Evolutionary conservation across 1,140 invertebrate species (phyloP).

Genomic region (Gyrodactylus bullatarudis): DNA sequence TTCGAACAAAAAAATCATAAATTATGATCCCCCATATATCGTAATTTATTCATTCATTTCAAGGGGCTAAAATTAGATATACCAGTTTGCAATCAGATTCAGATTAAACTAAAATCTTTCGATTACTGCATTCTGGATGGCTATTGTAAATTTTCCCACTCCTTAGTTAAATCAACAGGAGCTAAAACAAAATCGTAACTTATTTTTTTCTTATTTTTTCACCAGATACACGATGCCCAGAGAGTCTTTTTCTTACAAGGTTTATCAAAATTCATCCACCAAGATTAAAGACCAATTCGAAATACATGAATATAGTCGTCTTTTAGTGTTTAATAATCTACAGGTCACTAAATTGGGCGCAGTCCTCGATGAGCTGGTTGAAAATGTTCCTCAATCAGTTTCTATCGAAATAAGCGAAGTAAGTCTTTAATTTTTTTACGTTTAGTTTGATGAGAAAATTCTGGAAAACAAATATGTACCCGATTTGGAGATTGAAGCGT

Average conservation of each 20-base stretch:
- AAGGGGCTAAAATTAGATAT: not conserved
- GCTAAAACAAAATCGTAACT: not conserved
- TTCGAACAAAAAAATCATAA: constrained; percentile 9
- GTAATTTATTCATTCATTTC: constrained; percentile 6
- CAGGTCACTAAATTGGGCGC: not conserved
- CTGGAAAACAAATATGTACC: not conserved
- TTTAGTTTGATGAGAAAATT: not conserved
- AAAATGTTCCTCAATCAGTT: not conserved
- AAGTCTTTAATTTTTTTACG: not conserved
- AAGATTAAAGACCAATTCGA: not conserved
- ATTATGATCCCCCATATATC: constrained; percentile 8
- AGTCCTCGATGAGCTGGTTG: not conserved
- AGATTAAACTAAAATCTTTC: not conserved
- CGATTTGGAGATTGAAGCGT: not conserved
- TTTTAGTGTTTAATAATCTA: not conserved
- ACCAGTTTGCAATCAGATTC: not conserved
- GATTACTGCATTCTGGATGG: not conserved
- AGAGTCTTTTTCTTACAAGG: not conserved
- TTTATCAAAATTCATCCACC: not conserved
- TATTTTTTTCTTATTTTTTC: not conserved
- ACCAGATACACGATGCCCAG: not conserved
- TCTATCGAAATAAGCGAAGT: not conserved
- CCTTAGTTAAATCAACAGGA: not conserved
- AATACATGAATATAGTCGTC: not conserved
- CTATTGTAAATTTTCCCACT: not conserved